Conservation (phyloP, 2,888 invertebrate species). For the Alcis repandata region DNA sequence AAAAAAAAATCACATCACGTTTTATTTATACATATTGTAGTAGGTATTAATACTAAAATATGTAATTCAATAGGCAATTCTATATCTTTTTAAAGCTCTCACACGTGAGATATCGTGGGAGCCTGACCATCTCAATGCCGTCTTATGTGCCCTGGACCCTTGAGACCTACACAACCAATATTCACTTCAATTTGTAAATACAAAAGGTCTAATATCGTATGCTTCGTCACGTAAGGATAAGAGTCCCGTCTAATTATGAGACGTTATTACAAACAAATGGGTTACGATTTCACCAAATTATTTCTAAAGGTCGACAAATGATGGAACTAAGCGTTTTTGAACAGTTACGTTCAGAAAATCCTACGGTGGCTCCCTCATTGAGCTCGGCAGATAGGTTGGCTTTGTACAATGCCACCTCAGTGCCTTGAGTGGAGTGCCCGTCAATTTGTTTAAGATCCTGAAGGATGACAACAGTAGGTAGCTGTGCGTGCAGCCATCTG, state of each 20-base stretch:
- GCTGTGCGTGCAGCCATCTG: conserved; percentile 16
- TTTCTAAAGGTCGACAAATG: not conserved
- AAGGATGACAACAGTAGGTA: conserved; percentile 18
- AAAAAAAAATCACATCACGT: too few species aligned
- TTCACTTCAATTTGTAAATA: rapidly evolving
- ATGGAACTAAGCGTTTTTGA: not conserved
- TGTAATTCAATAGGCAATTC: conserved; percentile 21
- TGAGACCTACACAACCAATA: conserved; percentile 47
- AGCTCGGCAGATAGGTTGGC: not conserved
- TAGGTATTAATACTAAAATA: not conserved
- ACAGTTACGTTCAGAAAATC: not conserved
- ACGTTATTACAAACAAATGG: conserved; percentile 38
- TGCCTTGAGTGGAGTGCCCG: conserved; percentile 26
- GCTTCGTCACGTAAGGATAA: conserved; percentile 20
- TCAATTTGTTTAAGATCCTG: conserved; percentile 32
- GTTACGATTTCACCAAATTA: conserved; percentile 26
- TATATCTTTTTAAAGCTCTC: conserved; percentile 46
- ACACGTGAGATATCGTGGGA: conserved; percentile 71
- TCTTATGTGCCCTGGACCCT: conserved; percentile 61
- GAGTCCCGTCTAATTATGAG: conserved; percentile 58
- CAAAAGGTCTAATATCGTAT: conserved; percentile 29
- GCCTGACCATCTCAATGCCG: conserved; percentile 75
- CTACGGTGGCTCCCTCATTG: not conserved
- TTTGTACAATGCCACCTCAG: conserved; percentile 31
- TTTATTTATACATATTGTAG: too few species aligned